These are phyloP conservation scores for Boleophthalmus pectinirostris DNA, from an alignment of 2,113 vertebrate species.

Conservation along the genomic window DNA sequence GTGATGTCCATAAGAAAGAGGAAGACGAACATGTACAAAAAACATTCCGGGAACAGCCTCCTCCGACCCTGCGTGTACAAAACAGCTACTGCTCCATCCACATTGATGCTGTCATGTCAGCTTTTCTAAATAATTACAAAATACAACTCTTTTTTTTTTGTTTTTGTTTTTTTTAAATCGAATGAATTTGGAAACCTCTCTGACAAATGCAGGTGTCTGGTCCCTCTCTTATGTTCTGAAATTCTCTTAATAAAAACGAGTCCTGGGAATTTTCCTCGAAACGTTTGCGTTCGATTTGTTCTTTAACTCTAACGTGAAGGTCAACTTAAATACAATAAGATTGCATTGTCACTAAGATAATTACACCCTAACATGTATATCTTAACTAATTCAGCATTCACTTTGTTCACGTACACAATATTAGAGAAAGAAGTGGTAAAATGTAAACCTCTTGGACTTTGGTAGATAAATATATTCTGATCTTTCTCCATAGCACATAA, in stretches of 20 bases:
- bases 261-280: conserved; percentile 84
- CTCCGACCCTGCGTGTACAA: conserved; percentile 69
- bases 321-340: too few species aligned
- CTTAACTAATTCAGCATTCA: not conserved
- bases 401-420: too few species aligned
- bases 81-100: conserved; percentile 71
- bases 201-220: conserved; percentile 80
- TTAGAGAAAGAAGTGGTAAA: too few species aligned
- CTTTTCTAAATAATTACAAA: conserved; percentile 72
- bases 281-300: conserved; percentile 44
- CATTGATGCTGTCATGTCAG: conserved; percentile 63
- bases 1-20: conserved; percentile 80
- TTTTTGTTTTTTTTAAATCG: conserved; percentile 64
- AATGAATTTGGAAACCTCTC: conserved; percentile 74
- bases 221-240: conserved; percentile 82
- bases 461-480: not conserved
- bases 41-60: conserved; percentile 79
- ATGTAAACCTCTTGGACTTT: not conserved
- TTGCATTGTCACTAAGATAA: too few species aligned
- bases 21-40: conserved; percentile 75
- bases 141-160: not conserved
- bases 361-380: too few species aligned
- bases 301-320: conserved; percentile 3
- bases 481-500: not conserved
- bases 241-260: conserved; percentile 84